Base-by-base conservation (phyloP, 2,797 vertebrate species). In the Alauda arvensis region DNA sequence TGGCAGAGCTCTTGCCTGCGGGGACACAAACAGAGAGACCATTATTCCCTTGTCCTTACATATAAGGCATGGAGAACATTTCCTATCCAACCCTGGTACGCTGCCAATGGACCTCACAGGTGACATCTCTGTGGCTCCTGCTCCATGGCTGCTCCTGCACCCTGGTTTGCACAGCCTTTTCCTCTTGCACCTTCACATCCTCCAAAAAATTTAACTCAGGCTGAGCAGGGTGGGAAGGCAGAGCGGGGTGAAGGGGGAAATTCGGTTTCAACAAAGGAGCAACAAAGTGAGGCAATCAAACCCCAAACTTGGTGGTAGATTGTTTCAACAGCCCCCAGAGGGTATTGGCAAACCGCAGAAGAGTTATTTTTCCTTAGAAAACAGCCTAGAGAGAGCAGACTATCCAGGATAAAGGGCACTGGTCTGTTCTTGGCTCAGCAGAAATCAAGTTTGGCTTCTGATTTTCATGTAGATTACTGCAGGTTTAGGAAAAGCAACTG, bases 1-100 rank as follows among this genome's bases (percentile, higher is more conserved):
- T 96, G 96, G 93, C 91, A 68, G 94, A 94, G 83, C 69, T 90
- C 43, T 17, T 51, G 42, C 72, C 97, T 97, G 94, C 12, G 10
- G 46, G 82, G 71, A 83, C 39, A 76, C 21, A 67, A 77, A 83
- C 8, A 62, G 63, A 20, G 51, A 65, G 52, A 18, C 2, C 8
- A 34, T 89, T 19, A 84, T 26, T 74, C 14, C 52, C 29, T 25
- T 24, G 10, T 53, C 23, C 29, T 79, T 8, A 31, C 19, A 46
- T 4, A 10, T 0, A 23, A 62, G 11, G 39, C 52, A 40, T 1
- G 2, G 34, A 57, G 33, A 56, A 63, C 4, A 24, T 52, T 40
- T 39, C 60, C 42, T 33, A 18, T 18, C 34, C 45, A 68, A 18
- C 25, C 12, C 55, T 45, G 28, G 34, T 11, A 51, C 5, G 0